A percentile compares a stretch with the other conserved stretches of the same genome.
phyloP scores from a whole-genome alignment of 2,888 invertebrate species.

The Omphaloscelis lunosa region DNA sequence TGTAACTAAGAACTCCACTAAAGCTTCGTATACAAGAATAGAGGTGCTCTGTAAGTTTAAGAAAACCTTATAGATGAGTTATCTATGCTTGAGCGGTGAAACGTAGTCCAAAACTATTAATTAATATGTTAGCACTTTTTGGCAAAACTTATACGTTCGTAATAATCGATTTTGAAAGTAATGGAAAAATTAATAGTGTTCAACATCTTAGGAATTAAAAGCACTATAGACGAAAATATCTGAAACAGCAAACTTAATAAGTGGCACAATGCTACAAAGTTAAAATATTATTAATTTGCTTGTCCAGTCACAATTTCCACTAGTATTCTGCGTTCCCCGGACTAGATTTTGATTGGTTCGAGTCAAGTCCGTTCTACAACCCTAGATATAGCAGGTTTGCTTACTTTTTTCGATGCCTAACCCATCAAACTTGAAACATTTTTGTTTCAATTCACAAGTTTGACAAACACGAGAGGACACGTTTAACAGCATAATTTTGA shows the following conservation, averaged over 20 bases:
- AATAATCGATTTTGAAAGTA: rapidly evolving
- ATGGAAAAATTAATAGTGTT: not conserved
- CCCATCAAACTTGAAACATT: not conserved
- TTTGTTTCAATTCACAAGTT: not conserved
- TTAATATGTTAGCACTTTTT: not conserved
- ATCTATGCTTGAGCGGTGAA: not conserved
- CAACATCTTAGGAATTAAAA: conserved; percentile 4
- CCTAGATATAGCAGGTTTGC: not conserved
- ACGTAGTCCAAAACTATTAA: not conserved
- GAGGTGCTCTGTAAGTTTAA: not conserved
- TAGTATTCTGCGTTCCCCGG: no score
- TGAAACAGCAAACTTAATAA: not conserved
- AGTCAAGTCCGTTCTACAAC: not conserved
- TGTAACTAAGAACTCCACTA: not conserved
- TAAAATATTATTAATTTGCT: not conserved
- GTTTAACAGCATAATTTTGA: not conserved
- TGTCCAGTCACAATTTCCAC: not conserved
- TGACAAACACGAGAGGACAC: not conserved
- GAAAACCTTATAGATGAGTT: no score
- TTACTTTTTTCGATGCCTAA: not conserved
- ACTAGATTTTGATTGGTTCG: not conserved
- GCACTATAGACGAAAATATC: conserved; percentile 13
- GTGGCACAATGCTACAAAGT: not conserved
- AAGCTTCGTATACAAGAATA: not conserved
- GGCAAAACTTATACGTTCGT: not conserved